phyloP scores from a whole-genome alignment of 2,797 vertebrate species.

The Denticeps clupeoides region DNA sequence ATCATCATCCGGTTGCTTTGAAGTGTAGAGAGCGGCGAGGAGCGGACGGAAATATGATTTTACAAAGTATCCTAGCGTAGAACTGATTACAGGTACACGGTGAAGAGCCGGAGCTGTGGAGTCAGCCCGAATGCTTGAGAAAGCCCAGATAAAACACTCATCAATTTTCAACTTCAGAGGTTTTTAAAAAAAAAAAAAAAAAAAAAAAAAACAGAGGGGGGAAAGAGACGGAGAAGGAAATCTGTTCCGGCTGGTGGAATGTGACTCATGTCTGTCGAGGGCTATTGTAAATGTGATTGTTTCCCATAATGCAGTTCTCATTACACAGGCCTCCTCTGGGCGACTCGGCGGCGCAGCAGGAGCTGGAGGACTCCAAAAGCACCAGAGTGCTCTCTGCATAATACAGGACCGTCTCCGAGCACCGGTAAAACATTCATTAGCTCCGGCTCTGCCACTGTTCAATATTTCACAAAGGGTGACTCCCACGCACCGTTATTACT shows the following conservation, averaged over 20 bases:
- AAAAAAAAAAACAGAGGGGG: not conserved
- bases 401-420: constrained; percentile 12
- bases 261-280: too few species aligned
- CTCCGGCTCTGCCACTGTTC: constrained; percentile 19
- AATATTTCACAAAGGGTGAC: constrained; percentile 31
- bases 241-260: too few species aligned
- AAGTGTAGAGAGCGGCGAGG: too few species aligned
- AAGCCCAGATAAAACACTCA: too few species aligned
- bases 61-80: too few species aligned
- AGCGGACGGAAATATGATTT: too few species aligned
- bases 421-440: constrained; percentile 29
- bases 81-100: too few species aligned
- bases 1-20: too few species aligned
- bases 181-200: not conserved
- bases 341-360: not conserved
- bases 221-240: not conserved
- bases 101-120: too few species aligned
- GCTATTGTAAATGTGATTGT: not conserved
- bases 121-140: too few species aligned
- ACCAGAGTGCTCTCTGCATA: constrained; percentile 16
- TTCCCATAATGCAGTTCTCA: not conserved
- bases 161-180: too few species aligned
- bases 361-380: not conserved
- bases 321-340: not conserved
- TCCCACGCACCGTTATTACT: constrained; percentile 23